Evolutionary conservation across 2,797 vertebrate species (phyloP).

Genomic region (Siniperca scherzeri): DNA sequence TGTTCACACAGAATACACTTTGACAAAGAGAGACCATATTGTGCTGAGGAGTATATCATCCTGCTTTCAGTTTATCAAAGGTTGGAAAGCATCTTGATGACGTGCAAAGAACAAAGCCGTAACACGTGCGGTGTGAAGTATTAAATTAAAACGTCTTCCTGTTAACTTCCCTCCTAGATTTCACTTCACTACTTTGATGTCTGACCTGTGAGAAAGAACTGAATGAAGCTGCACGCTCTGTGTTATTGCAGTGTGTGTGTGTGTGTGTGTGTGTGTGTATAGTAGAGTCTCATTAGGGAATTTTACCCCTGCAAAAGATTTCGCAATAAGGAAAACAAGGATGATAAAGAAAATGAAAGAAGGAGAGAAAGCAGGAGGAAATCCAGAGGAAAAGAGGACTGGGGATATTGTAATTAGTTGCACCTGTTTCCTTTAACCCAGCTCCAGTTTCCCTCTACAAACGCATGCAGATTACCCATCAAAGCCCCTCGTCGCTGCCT

Average conservation of each 20-base stretch:
- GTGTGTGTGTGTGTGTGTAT: conserved; percentile 48
- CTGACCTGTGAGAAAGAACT: conserved; percentile 62
- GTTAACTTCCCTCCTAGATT: conserved; percentile 65
- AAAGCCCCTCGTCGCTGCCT: conserved; percentile 81
- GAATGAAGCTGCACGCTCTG: conserved; percentile 51
- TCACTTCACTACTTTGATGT: conserved; percentile 79
- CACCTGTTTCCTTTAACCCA: conserved; percentile 90
- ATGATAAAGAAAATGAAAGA: conserved; percentile 72
- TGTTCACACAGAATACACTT: conserved; percentile 27
- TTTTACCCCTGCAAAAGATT: conserved; percentile 69
- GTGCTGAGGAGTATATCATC: conserved; percentile 34
- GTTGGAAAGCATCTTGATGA: conserved; percentile 42
- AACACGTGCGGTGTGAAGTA: conserved; percentile 60
- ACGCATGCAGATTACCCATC: conserved; percentile 89
- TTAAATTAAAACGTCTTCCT: conserved; percentile 68
- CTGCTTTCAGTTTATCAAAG: conserved; percentile 48
- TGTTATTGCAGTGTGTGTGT: conserved; percentile 51
- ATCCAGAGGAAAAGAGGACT: conserved; percentile 78
- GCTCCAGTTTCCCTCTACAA: conserved; percentile 88
- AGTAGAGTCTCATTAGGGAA: conserved; percentile 66
- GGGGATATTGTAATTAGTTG: conserved; percentile 88
- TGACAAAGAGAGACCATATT: conserved; percentile 28
- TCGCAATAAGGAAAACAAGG: conserved; percentile 66
- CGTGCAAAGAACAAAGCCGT: conserved; percentile 67
- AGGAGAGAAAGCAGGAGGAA: conserved; percentile 69